phyloP scores from a whole-genome alignment of 1,140 invertebrate genomes.

The Chlorops oryzae region DNA sequence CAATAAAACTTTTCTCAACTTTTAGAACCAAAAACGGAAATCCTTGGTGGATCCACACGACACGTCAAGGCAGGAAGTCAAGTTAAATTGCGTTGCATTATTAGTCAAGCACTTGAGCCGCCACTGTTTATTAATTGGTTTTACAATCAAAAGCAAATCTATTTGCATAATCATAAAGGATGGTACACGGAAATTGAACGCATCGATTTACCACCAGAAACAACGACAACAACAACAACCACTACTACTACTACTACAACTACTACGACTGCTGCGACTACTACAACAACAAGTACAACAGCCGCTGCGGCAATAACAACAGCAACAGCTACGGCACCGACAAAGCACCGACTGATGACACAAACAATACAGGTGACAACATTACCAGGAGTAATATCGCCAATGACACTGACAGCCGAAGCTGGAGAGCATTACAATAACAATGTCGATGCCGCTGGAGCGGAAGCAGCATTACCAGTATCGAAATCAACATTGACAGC shows the following conservation, averaged over 20 bases:
- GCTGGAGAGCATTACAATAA: no score
- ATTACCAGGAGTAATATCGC: no score
- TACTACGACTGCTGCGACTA: conserved; percentile 11
- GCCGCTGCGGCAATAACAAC: conserved; percentile 16
- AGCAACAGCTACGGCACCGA: conserved; percentile 20
- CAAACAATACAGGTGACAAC: conserved; percentile 36
- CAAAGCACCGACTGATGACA: conserved; percentile 38
- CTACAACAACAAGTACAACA: not conserved
- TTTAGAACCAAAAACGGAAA: conserved; percentile 56
- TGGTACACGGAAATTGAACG: conserved; percentile 48
- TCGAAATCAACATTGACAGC: no score
- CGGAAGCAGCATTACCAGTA: no score
- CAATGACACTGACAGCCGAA: no score
- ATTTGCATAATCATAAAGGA: conserved; percentile 45
- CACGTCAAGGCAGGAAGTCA: conserved; percentile 58
- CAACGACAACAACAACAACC: conserved; percentile 32
- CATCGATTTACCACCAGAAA: conserved; percentile 31
- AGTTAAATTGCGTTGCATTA: conserved; percentile 56
- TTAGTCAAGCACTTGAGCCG: conserved; percentile 56
- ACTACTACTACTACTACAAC: conserved; percentile 19
- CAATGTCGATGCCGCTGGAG: no score
- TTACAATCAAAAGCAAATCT: conserved; percentile 51
- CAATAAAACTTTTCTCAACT: conserved; percentile 6
- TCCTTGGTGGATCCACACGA: conserved; percentile 54
- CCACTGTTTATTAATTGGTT: conserved; percentile 60